Base-by-base conservation (phyloP, 1,140 invertebrate genomes). In the Diorhabda elongata region DNA sequence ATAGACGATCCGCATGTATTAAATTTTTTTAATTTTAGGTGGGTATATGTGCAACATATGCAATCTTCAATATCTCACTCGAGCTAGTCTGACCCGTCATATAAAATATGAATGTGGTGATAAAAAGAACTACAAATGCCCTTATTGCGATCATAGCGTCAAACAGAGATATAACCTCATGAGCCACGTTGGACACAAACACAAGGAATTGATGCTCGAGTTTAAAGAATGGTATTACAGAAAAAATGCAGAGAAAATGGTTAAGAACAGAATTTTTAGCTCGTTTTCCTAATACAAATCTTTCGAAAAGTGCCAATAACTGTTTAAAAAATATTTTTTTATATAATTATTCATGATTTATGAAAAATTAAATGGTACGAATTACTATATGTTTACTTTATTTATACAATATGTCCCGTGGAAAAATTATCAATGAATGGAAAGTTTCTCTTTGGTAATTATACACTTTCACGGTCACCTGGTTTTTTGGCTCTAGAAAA, bases 91-190 rank as follows among this genome's bases (percentile, higher is more conserved):
- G 42, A 7, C 26, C 4, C 59, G 59, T 5, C 59, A 61, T 42
- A 41, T 41, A 0, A 61, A 61, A 8, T 61, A 42, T 42, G 59
- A 61, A 42, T 61, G 59, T 61, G 59, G 59, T 41, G 9, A 11
- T 41, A 42, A 41, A 8, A 61, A 43, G 42, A 8, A 41, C 11
- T 61, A 42, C 26, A 61, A 61, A 42, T 61, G 59, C 59, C 59
- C 42, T 61, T 61, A 61, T 42, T 61, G 59, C 8, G 26, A 61
- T 42, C 59, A 61, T 42, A 11, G 41, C 11, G 59, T 61, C 41
- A 61, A 61, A 42, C 59, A 61, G 42, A 61, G 42, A 42, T 61
- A 61, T 43, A 61, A 61, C 42, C 41, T 61, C 9, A 61, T 61
- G 59, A 43, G 26, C 8, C 59, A 61, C 7, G 59, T 61, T 8